Conservation (phyloP, 2,888 invertebrate species). For the Paralinhomoeus sp. region DNA sequence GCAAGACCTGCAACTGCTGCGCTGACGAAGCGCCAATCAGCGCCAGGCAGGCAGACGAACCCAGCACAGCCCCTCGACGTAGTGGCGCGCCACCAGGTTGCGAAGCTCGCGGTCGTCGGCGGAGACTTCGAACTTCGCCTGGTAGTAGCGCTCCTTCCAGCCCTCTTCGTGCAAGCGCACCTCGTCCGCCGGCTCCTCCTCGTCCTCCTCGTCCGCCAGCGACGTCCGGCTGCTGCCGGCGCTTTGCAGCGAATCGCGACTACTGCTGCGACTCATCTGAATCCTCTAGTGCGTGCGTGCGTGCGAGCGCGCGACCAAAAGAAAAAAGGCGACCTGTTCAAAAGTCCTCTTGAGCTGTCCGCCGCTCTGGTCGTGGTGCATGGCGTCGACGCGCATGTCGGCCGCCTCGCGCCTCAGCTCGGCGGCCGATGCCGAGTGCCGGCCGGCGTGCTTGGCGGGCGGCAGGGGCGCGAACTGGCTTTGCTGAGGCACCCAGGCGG, state of each 20-base stretch:
- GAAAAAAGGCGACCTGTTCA: too few species aligned
- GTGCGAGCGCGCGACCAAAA: too few species aligned
- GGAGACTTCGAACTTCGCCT: conserved; percentile 36
- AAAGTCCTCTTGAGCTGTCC: too few species aligned
- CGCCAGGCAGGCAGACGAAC: too few species aligned
- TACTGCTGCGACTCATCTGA: too few species aligned
- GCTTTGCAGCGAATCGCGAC: too few species aligned
- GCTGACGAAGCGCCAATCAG: too few species aligned
- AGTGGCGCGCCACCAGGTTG: conserved; percentile 49
- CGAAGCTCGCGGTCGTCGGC: conserved; percentile 44
- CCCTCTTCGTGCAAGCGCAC: conserved; percentile 57
- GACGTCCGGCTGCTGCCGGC: neutral
- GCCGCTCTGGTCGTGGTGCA: too few species aligned
- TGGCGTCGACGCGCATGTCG: conserved; percentile 10
- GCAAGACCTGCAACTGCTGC: conserved; percentile 43
- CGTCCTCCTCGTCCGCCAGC: conserved; percentile 9
- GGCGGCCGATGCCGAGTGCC: conserved; percentile 4
- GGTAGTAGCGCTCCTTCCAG: conserved; percentile 91
- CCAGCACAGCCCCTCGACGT: conserved; percentile 89
- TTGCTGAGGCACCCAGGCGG: conserved; percentile 45
- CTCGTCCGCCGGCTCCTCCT: conserved; percentile 16
- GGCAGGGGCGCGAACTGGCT: conserved; percentile 41
- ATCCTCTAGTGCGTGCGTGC: neutral
- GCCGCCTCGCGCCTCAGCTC: conserved; percentile 11
- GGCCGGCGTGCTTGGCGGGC: too few species aligned